Evolutionary conservation across 1,140 invertebrate species (phyloP), one percentile per base, ranked within the genome.

Genomic region (Heliconius melpomene): DNA sequence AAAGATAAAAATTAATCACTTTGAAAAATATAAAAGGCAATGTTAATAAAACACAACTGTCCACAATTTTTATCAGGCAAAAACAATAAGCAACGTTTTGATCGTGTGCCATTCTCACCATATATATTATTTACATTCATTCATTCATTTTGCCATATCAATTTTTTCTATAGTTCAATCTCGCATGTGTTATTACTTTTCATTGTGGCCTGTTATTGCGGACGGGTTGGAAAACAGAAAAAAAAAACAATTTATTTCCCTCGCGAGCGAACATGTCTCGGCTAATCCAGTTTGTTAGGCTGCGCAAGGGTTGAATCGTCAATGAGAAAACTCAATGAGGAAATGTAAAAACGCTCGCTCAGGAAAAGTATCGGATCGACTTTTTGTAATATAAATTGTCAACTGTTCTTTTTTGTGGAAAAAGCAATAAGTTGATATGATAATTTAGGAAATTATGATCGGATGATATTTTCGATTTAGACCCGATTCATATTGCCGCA

Each of bases 241-340:
- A 81, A 78, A 78, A 85, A 83, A 85, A 81, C 86, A 82, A 87
- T 85, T 85, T 87, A 91, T 92, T 93, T 93, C 88, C 88, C 92
- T 86, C 82, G 90, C 83, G 87, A 89, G 83, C 80, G 86, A 89
- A 89, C 90, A 91, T 93, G 91, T 93, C 88, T 90, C 82, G 77
- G 86, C 89, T 93, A 93, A 93, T 93, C 92, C 89, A 90, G 92
- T 93, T 93, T 93, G 91, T 92, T 86, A 88, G 92, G 89, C 88
- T 89, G 92, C 88, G 88, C 92, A 91, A 91, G 92, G 91, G 91
- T 91, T 93, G 92, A 93, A 93, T 93, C 86, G 86, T 87, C 91
- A 93, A 92, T 92, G 90, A 93, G 91, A 83, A 36, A 87, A 85
- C 85, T 83, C 85, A 75, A 78, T 60, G 78, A 88, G 85, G 86